phyloP scores from a whole-genome alignment of 2,888 invertebrate genomes.

The Syrista parreyssii region DNA sequence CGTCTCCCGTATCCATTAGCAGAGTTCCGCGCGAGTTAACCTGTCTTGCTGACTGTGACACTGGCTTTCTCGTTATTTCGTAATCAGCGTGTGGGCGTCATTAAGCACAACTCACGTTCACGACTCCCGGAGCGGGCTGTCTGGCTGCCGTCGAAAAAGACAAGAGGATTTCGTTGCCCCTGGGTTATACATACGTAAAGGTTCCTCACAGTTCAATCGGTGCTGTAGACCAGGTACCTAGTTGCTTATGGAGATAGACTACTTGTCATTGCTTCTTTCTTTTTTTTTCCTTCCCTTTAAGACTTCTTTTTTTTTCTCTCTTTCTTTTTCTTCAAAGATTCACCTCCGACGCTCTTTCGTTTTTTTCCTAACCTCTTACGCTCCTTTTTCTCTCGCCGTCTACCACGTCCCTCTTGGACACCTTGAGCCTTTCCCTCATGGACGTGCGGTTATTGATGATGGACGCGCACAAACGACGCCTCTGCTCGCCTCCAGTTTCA shows the following conservation, averaged over 20 bases:
- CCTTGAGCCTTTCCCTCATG: neutral
- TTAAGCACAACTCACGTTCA: constrained; percentile 42
- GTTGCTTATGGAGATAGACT: too few species aligned
- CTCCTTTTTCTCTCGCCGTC: too few species aligned
- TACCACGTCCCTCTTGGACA: too few species aligned
- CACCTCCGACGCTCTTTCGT: neutral
- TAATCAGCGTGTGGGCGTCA: constrained; percentile 52
- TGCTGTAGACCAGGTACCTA: too few species aligned
- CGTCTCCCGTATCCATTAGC: constrained; percentile 46
- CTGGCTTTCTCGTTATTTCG: constrained; percentile 47
- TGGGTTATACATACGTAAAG: too few species aligned
- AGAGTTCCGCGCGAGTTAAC: constrained; percentile 17
- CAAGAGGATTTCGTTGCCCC: constrained; percentile 1
- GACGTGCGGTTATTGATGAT: constrained; percentile 43
- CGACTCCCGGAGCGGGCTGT: constrained; percentile 1
- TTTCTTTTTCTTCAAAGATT: too few species aligned
- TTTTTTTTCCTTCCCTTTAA: too few species aligned
- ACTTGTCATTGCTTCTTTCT: too few species aligned
- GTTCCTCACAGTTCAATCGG: too few species aligned
- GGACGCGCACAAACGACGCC: constrained; percentile 44
- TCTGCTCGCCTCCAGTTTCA: constrained; percentile 17
- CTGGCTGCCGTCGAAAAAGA: constrained; percentile 16
- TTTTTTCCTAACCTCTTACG: neutral
- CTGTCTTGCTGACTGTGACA: constrained; percentile 17
- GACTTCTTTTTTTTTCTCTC: neutral